phyloP scores from a whole-genome alignment of 1,140 invertebrate species.

The Tetragonula clypearis region DNA sequence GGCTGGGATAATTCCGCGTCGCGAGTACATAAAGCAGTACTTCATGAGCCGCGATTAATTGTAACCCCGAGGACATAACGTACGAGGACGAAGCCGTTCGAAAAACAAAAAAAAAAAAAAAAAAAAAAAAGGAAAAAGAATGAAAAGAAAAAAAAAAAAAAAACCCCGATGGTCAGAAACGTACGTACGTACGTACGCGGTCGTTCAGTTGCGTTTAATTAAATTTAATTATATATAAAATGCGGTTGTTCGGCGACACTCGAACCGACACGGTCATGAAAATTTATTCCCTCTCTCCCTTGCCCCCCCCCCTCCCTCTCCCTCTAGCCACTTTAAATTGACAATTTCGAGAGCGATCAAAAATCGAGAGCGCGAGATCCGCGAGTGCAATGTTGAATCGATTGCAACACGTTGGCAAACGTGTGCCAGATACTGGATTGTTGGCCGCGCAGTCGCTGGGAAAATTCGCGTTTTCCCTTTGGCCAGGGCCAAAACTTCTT shows the following conservation, averaged over 20 bases:
- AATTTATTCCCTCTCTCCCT: not conserved
- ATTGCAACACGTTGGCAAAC: not conserved
- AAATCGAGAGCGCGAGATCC: conserved; percentile 23
- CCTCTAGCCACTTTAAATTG: conserved; percentile 22
- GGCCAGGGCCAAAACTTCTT: conserved; percentile 24
- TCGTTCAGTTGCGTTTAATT: conserved; percentile 45
- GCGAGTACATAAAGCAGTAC: conserved; percentile 4
- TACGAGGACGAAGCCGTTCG: not conserved
- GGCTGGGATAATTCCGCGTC: not conserved
- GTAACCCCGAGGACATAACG: not conserved
- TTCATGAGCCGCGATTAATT: conserved; percentile 55
- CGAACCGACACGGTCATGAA: not conserved
- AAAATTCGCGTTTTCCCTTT: conserved; percentile 11
- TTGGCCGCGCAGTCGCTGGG: conserved; percentile 11
- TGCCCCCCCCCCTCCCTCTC: too few relatives aligned
- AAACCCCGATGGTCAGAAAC: not conserved
- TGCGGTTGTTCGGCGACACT: not conserved
- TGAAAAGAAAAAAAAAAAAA: too few relatives aligned
- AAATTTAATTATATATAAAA: conserved; percentile 52
- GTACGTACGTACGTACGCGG: not conserved
- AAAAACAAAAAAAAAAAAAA: too few relatives aligned
- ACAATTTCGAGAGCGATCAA: conserved; percentile 28
- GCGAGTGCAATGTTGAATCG: conserved; percentile 14
- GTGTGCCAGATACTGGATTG: conserved; percentile 29
- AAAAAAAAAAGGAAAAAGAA: too few relatives aligned